phyloP scores from a whole-genome alignment of 2,113 vertebrate species.

The Pogona vitticeps region DNA sequence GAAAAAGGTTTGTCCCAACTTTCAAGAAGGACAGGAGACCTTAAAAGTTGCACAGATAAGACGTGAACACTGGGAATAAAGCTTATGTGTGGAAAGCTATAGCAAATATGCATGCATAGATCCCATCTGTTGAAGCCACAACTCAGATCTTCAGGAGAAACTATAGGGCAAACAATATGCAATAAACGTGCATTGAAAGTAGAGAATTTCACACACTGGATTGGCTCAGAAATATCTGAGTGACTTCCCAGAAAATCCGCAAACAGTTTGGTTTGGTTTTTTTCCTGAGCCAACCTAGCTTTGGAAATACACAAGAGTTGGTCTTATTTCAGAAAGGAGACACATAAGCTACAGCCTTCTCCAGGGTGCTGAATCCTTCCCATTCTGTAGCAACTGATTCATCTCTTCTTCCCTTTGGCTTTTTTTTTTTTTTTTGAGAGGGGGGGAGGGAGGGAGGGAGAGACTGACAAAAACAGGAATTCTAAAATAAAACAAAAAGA shows the following conservation, averaged over 20 bases:
- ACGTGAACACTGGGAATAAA: not conserved
- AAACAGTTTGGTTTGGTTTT: not conserved
- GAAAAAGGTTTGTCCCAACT: not conserved
- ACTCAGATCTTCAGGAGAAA: not conserved
- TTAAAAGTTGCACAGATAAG: not conserved
- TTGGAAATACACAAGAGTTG: not conserved
- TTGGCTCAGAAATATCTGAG: not conserved
- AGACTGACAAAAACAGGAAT: not conserved
- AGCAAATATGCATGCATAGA: not conserved
- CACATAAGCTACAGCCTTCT: not conserved
- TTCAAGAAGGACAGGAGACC: not conserved
- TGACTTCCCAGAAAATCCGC: not conserved
- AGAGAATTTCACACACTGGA: not conserved
- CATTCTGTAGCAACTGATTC: not conserved
- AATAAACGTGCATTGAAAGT: not conserved
- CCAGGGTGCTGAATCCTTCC: not conserved
- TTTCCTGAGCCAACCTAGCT: not conserved
- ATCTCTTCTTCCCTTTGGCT: not conserved
- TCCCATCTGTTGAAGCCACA: not conserved
- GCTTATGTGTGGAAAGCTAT: not conserved
- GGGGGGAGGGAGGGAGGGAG: no score
- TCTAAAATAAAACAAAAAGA: not conserved
- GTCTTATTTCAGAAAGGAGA: not conserved
- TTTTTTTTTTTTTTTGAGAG: no score
- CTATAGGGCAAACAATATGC: not conserved